Base-by-base conservation (phyloP, 2,888 invertebrate species). In the Taphrorychus bicolor region DNA sequence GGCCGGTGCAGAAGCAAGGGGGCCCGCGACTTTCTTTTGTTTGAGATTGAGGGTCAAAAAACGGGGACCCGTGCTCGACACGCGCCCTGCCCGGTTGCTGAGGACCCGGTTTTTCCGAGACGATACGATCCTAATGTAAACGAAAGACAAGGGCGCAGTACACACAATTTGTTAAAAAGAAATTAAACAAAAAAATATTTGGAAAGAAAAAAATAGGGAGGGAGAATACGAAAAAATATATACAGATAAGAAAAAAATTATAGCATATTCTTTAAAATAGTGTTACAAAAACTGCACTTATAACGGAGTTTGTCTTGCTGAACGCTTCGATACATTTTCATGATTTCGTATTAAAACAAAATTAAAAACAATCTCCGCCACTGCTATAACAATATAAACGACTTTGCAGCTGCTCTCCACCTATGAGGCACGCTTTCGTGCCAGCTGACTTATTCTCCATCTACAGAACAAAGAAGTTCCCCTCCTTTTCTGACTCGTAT, bases 381-480 rank as follows among this genome's bases (percentile, higher is more conserved):
- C 17, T 16, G 17, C n/a, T 41, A 57, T 18, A 72, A 72, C 72
- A 68, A 56, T 72, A 72, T 70, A 71, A 73, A 70, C 70, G 71
- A 73, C 74, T 72, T 59, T 74, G 74, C 77, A 77, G 77, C 77
- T 76, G 77, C 75, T 73, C 75, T 73, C 62, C 71, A 70, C 70
- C 73, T 72, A 70, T 73, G 63, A 59, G 72, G 72, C 63, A 67
- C 73, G 61, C 71, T 70, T 75, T 74, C 76, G 75, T 80, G 58
- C 81, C 81, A 81, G 81, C 82, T 82, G 82, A 82, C 82, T 82
- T 82, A 78, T 79, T 80, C 81, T 81, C 79, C 79, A 76, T 75
- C 76, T 73, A 67, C 72, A 76, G 76, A 81, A 82, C 81, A 82
- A 82, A 81, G 81, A 81, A 77, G 68, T 42, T 65, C 65, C 76